These are phyloP conservation scores for Tricholauxania praeusta DNA, from an alignment of 2,888 invertebrate species.

Conservation along the genomic window DNA sequence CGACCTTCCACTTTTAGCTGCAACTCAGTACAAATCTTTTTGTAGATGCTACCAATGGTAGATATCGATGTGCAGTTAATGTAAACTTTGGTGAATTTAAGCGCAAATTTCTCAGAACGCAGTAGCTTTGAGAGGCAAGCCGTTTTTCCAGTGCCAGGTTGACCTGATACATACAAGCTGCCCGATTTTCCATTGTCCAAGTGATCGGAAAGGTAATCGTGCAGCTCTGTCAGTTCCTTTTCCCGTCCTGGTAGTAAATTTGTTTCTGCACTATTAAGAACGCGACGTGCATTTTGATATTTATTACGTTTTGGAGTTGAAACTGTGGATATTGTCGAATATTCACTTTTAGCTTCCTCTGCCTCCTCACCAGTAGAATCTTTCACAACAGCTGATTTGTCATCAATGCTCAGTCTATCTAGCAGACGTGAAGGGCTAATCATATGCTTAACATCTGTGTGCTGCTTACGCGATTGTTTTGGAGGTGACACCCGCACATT, in stretches of 20 bases:
- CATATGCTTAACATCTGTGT: constrained; percentile 48
- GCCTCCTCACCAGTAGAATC: constrained; percentile 29
- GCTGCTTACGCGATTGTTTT: constrained; percentile 57
- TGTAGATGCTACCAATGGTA: constrained; percentile 84
- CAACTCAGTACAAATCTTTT: constrained; percentile 81
- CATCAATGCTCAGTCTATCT: constrained; percentile 63
- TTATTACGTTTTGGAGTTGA: constrained; percentile 55
- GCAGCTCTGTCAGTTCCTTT: constrained; percentile 77
- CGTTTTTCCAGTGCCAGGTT: constrained; percentile 96
- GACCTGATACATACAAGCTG: constrained; percentile 94
- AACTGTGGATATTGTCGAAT: background rate
- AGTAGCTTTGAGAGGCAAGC: constrained; percentile 85
- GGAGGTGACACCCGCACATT: constrained; percentile 59
- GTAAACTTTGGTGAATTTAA: constrained; percentile 72
- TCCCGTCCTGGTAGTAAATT: constrained; percentile 81
- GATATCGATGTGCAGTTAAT: constrained; percentile 90
- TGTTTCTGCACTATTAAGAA: constrained; percentile 67
- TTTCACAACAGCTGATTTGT: constrained; percentile 15
- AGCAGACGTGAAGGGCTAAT: constrained; percentile 63
- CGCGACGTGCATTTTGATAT: constrained; percentile 65
- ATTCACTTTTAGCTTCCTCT: background rate
- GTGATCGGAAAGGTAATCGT: constrained; percentile 77
- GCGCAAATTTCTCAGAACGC: constrained; percentile 71
- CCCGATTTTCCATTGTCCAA: constrained; percentile 77
- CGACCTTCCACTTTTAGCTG: constrained; percentile 71